Evolutionary conservation across 2,888 invertebrate species (phyloP).

Genomic region (Pristionchus mayeri): DNA sequence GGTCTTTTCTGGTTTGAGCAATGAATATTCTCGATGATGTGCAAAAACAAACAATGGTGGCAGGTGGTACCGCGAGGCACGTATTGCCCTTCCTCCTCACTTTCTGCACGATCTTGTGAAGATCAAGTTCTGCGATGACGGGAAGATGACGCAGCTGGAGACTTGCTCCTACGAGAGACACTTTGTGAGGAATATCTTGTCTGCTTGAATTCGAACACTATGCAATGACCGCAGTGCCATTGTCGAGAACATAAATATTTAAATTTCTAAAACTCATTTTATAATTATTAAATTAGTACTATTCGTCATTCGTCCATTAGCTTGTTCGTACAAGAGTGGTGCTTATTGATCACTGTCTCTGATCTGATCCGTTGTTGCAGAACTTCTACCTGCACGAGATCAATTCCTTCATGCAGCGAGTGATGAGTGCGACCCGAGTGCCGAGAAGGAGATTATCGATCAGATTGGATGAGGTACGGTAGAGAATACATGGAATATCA

Average conservation of each 20-base stretch:
- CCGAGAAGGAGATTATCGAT: slow-evolving; percentile 32
- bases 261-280: neutral
- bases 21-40: too few relatives aligned
- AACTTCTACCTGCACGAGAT: slow-evolving; percentile 38
- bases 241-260: neutral
- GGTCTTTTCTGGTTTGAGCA: too few relatives aligned
- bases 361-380: too few relatives aligned
- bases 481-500: neutral
- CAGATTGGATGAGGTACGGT: slow-evolving; percentile 40
- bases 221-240: neutral
- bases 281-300: too few relatives aligned
- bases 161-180: neutral
- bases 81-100: neutral
- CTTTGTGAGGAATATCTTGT: neutral
- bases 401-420: slow-evolving; percentile 21
- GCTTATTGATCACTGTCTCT: too few relatives aligned
- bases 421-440: neutral
- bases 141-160: neutral
- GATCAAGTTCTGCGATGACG: slow-evolving; percentile 13
- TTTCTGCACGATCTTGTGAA: neutral
- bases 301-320: too few relatives aligned
- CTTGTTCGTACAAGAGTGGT: too few relatives aligned
- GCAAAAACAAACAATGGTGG: too few relatives aligned
- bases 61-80: slow-evolving; percentile 46
- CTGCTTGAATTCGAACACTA: neutral